Evolutionary conservation across 2,113 vertebrate species (phyloP).

Genomic region (Calyptommatus sinebrachiatus): DNA sequence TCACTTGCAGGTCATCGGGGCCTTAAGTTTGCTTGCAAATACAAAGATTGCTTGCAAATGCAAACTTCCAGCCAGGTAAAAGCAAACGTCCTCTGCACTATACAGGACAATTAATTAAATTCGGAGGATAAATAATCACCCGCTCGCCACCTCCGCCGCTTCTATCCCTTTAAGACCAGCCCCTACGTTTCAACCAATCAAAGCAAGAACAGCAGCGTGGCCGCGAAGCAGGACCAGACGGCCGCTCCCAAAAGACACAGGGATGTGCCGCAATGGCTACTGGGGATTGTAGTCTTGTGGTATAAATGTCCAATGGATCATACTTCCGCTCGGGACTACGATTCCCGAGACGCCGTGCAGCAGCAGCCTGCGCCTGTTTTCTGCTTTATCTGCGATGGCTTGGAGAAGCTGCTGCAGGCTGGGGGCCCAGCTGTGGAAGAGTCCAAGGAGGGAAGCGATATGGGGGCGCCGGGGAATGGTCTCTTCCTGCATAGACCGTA

Average conservation of each 20-base stretch:
- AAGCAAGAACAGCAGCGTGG: not conserved
- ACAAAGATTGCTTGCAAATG: rapidly evolving
- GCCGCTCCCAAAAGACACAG: conserved; percentile 20
- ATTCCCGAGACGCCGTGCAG: conserved; percentile 20
- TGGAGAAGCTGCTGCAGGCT: not conserved
- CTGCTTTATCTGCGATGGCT: conserved; percentile 27
- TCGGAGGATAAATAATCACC: conserved; percentile 38
- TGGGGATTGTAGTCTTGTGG: not conserved
- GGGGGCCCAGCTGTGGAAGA: not conserved
- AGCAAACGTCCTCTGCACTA: not conserved
- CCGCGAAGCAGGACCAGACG: not conserved
- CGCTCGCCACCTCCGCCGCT: too few relatives aligned
- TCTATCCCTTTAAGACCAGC: conserved; percentile 20
- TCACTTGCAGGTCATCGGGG: too few relatives aligned
- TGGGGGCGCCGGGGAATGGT: conserved; percentile 36
- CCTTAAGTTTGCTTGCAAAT: too few relatives aligned
- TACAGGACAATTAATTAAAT: rapidly evolving
- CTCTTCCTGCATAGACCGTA: conserved; percentile 76
- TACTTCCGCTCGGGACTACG: conserved; percentile 5
- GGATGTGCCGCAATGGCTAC: rapidly evolving
- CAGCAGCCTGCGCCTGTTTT: rapidly evolving
- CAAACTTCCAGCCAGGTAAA: too few relatives aligned
- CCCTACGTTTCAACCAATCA: conserved; percentile 36
- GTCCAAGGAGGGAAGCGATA: rapidly evolving
- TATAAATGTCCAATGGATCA: rapidly evolving